Base-by-base conservation (phyloP, 30 jellyfish, hydroid and myxozoan species). In the Phacellophora camtschatica region DNA sequence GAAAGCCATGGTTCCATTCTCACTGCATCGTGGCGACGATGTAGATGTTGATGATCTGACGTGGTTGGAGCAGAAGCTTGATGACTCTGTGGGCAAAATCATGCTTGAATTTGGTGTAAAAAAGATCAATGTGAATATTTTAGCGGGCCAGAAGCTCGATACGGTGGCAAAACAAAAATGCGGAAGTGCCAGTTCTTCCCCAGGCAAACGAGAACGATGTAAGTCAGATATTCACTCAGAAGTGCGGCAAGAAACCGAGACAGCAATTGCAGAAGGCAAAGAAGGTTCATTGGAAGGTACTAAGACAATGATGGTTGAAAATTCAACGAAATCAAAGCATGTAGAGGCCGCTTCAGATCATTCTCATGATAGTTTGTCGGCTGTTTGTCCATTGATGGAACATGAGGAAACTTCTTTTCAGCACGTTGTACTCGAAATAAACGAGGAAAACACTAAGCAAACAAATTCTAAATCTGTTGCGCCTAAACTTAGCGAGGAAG, bases 41-140 rank as follows among this genome's bases (percentile, higher is more conserved):
- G 90, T 92, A 7, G 91, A 84, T 63, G 82, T 73, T 0, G 95
- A 92, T 50, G 88, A 89, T 33, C 18, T 89, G 23, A 62, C 88
- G 23, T 76, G 86, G 90, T 42, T 83, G 48, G 96, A 71, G 63
- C 91, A 57, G 23, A 72, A 76, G 20, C 41, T 59, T 2, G 72
- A 84, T 34, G 87, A 66, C 11, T 86, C 96, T 1, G 75, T 92
- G 41, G 98, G 98, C 16, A 66, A 75, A 70, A 92, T 92, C 20
- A 84, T 92, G 68, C 75, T 85, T 28, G 98, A 92, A 72, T 87
- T 88, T 34, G 96, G 96, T 11, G 36, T 80, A 43, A 50, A 45
- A 3, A 34, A 48, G 30, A 51, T 90, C 50, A 42, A 29, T 4
- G 9, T 75, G 25, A 54, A 46, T 37, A 72, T 54, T 18, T 37